These are phyloP conservation scores for Scaptomyza montana DNA, from an alignment of 1,140 invertebrate species.

Conservation along the genomic window DNA sequence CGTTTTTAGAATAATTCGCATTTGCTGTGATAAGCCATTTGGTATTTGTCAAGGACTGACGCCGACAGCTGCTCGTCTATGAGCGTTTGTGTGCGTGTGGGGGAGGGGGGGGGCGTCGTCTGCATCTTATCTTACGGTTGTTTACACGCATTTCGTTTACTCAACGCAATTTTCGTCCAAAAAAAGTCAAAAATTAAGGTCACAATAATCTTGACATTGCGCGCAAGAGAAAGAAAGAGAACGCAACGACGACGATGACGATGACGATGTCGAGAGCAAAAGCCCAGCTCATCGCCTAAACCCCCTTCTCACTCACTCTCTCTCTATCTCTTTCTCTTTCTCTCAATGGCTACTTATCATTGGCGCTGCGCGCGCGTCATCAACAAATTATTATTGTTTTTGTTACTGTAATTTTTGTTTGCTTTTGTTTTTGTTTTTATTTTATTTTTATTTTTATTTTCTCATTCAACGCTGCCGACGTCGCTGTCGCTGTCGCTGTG, in stretches of 20 bases:
- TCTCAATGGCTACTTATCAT: constrained; percentile 52
- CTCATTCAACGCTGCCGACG: constrained; percentile 16
- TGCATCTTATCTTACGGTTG: constrained; percentile 30
- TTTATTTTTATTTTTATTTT: not conserved
- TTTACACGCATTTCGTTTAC: constrained; percentile 27
- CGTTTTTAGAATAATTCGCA: constrained; percentile 32
- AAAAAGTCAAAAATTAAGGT: constrained; percentile 54
- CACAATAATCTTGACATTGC: constrained; percentile 75
- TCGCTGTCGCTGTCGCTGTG: constrained; percentile 21
- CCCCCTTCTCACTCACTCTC: not conserved
- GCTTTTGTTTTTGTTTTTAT: not conserved
- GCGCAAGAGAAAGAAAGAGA: not conserved
- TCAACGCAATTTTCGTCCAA: constrained; percentile 42
- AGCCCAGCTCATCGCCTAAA: constrained; percentile 25
- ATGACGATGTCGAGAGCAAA: constrained; percentile 4
- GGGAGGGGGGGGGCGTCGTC: not conserved
- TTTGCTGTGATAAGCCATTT: constrained; percentile 28
- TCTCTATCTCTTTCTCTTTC: not conserved
- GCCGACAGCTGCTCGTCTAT: constrained; percentile 1
- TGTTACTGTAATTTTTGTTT: constrained; percentile 3
- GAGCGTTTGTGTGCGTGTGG: not conserved
- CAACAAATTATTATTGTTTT: constrained; percentile 44
- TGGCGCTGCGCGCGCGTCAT: constrained; percentile 30
- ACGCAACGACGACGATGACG: constrained; percentile 40
- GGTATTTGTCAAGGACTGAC: constrained; percentile 67